Evolutionary conservation across 2,888 invertebrate species (phyloP), one percentile per base, ranked within the genome.

Genomic region (Ophioninae sp.): DNA sequence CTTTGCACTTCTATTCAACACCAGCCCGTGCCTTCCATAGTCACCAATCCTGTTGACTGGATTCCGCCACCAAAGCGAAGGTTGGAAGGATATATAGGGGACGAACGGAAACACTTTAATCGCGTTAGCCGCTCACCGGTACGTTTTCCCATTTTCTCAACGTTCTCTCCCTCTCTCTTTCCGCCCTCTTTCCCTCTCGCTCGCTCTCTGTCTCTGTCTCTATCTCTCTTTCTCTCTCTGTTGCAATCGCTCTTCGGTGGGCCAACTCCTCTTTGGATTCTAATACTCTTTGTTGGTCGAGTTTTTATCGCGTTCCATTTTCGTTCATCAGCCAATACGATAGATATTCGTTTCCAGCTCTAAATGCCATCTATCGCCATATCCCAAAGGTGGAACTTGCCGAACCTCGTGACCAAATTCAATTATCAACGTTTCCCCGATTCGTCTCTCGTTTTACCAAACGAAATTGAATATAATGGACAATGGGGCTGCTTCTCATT

Each of bases 31-130:
- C 23, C 59, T 30, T 67, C 37, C 41, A 39, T 75, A 59, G 59
- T 62, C 41, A 59, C 41, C 59, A 79, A 69, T 79, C 39, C 57
- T 23, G 17, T 39, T 37, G 61, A 69, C 65, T 17, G 30, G 73
- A 59, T 61, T 65, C 50, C 44, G 13, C 23, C 62, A 59, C 44
- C 57, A 30, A 13, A 50, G 44, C 56, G 50, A 64, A 64, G 57
- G n/a, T 64, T 64, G 65, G 72, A 79, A 75, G 77, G 20, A 65
- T 70, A 57, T 61, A 41, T 72, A 44, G 17, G 44, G n/a, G 57
- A n/a, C 20, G 68, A 59, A 64, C 65, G 79, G 76, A 85, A 87
- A 85, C 81, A 83, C 83, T 85, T 85, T 88, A 87, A 84, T 81
- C 73, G 70, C 61, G 85, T 88, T 86, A 85, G 75, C 73, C 86